Evolutionary conservation across 2,797 vertebrate species (phyloP).

Genomic region (Pseudochaenichthys georgianus): DNA sequence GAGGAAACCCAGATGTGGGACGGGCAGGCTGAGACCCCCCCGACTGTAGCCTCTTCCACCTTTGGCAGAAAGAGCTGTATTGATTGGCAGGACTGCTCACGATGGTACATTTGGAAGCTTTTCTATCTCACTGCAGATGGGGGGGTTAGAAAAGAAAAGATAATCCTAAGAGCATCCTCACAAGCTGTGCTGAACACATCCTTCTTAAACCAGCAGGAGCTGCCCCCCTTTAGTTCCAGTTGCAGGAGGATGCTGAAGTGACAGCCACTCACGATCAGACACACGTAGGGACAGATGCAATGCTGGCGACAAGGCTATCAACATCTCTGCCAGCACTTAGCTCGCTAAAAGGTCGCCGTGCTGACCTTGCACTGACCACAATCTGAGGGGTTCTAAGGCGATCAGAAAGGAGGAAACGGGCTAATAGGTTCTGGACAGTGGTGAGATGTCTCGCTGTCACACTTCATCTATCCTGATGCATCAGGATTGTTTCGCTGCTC

Average conservation of each 20-base stretch:
- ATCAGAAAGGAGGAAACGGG: conserved; percentile 91
- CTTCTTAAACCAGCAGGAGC: conserved; percentile 75
- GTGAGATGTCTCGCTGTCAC: conserved; percentile 96
- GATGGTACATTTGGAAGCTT: conserved; percentile 74
- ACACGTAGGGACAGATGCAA: conserved; percentile 58
- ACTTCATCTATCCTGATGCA: conserved; percentile 97
- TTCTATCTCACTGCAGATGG: conserved; percentile 73
- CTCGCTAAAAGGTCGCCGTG: conserved; percentile 82
- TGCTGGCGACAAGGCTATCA: conserved; percentile 83
- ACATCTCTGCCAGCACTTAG: conserved; percentile 85
- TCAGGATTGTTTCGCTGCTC: conserved; percentile 91
- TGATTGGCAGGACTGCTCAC: conserved; percentile 77
- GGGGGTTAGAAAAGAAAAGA: conserved; percentile 34
- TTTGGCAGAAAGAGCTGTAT: conserved; percentile 69
- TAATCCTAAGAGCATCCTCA: conserved; percentile 78
- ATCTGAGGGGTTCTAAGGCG: conserved; percentile 84
- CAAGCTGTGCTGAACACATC: conserved; percentile 78
- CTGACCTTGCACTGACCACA: conserved; percentile 93
- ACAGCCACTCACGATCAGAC: conserved; percentile 67
- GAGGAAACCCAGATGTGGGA: conserved; percentile 51
- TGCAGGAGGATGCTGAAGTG: conserved; percentile 64
- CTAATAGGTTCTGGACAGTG: conserved; percentile 93
- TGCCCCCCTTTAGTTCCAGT: conserved; percentile 72
- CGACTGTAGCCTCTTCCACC: conserved; percentile 59
- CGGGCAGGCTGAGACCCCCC: neutral